A percentile compares a stretch with the other conserved stretches of the same genome.
Evolutionary conservation across 2,113 vertebrate genomes (phyloP).

Genomic region (Hymenochirus boettgeri): DNA sequence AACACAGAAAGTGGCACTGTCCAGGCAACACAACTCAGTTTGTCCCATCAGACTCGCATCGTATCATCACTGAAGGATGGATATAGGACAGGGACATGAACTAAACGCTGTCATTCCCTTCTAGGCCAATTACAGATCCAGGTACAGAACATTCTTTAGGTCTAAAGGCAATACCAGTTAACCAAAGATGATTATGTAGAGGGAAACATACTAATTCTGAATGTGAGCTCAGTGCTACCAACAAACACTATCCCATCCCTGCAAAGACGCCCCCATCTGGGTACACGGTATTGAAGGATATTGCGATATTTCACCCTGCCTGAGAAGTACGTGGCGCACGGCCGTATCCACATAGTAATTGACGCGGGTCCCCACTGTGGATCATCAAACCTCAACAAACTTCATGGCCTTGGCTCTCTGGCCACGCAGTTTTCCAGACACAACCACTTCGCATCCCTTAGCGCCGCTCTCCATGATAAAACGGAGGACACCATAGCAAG

Average conservation of each 20-base stretch:
- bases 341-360: conserved; percentile 98
- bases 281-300: too few species aligned
- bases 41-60: conserved; percentile 81
- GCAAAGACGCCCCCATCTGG: too few species aligned
- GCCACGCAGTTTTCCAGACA: conserved; percentile 91
- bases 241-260: too few species aligned
- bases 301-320: conserved; percentile 93
- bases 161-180: too few species aligned
- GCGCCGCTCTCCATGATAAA: conserved; percentile 99
- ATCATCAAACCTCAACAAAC: conserved; percentile 98
- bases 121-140: too few species aligned
- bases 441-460: conserved; percentile 94
- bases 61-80: conserved; percentile 74
- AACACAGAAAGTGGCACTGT: conserved; percentile 66
- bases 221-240: too few species aligned
- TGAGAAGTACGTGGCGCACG: conserved; percentile 89
- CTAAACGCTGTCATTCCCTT: too few species aligned
- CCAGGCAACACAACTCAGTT: conserved; percentile 41
- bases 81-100: too few species aligned
- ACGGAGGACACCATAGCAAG: conserved; percentile 92
- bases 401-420: conserved; percentile 99
- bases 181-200: too few species aligned
- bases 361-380: conserved; percentile 95
- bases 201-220: too few species aligned
- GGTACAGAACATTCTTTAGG: too few species aligned